Conservation (phyloP, 1,140 invertebrate genomes). For the Euglossa dilemma region DNA sequence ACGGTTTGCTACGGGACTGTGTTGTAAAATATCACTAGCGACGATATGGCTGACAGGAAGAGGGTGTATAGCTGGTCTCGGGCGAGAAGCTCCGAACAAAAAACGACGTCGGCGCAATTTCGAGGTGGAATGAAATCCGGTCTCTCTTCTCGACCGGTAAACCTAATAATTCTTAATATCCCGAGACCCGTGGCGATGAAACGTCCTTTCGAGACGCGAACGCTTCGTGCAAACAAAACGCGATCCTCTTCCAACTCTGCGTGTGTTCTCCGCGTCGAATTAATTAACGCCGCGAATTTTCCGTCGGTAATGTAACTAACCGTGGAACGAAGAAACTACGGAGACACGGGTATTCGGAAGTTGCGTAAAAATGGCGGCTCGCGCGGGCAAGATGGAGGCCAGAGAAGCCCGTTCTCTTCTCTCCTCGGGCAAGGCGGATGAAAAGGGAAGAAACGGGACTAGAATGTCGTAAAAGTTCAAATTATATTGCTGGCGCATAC, state of each 20-base stretch:
- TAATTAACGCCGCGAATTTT: neutral
- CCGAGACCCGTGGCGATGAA: neutral
- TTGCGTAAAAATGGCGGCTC: neutral
- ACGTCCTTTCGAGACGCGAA: neutral
- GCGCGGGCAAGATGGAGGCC: neutral
- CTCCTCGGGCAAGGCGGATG: neutral
- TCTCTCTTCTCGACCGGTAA: neutral
- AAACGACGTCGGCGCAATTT: slow-evolving; percentile 4
- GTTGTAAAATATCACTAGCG: neutral
- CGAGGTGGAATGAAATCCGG: slow-evolving; percentile 1
- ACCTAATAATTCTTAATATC: slow-evolving; percentile 41
- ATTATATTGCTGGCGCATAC: slow-evolving; percentile 41
- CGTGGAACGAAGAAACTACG: too few species aligned
- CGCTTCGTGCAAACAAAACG: slow-evolving; percentile 5
- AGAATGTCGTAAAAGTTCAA: slow-evolving; percentile 57
- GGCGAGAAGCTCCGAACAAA: neutral
- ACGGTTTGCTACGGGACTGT: neutral
- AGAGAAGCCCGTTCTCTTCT: neutral
- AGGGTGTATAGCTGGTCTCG: neutral
- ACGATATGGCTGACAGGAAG: accelerated
- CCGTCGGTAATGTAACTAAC: too few species aligned
- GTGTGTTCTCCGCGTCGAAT: too few species aligned
- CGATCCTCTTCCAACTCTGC: neutral
- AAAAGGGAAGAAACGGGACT: neutral
- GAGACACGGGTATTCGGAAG: neutral